phyloP scores from a whole-genome alignment of 1,140 invertebrate species.

The Drosophila micromelanica region DNA sequence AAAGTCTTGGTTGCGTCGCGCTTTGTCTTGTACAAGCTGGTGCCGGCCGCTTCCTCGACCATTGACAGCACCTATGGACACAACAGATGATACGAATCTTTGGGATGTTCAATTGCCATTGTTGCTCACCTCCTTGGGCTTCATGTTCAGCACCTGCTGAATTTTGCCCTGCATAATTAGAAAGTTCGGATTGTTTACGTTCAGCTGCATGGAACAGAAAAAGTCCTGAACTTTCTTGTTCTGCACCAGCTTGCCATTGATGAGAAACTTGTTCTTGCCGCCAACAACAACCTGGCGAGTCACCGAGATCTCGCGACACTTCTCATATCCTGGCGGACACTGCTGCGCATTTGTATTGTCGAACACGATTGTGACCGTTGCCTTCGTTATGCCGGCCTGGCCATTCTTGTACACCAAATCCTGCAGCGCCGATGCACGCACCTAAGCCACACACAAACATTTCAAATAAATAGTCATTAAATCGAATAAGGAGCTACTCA shows the following conservation, averaged over 20 bases:
- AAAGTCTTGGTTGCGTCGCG: conserved; percentile 94
- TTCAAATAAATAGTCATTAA: background rate
- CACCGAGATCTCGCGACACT: conserved; percentile 96
- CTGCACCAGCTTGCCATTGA: conserved; percentile 96
- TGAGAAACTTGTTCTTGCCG: conserved; percentile 96
- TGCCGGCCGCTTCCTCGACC: conserved; percentile 99
- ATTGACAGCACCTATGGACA: conserved; percentile 93
- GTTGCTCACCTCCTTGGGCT: conserved; percentile 93
- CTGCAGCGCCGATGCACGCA: conserved; percentile 94
- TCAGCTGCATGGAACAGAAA: conserved; percentile 98
- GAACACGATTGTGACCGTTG: conserved; percentile 98
- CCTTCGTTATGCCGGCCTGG: conserved; percentile 97
- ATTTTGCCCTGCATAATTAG: conserved; percentile 99
- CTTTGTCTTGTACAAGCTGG: conserved; percentile 98
- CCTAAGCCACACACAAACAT: conserved; percentile 85
- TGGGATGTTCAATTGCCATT: background rate
- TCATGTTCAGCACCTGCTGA: conserved; percentile 99
- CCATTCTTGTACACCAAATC: conserved; percentile 99
- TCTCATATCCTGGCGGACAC: conserved; percentile 96
- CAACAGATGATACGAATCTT: background rate
- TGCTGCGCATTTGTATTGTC: conserved; percentile 94
- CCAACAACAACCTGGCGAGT: conserved; percentile 93
- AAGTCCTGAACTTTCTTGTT: conserved; percentile 96
- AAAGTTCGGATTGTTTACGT: conserved; percentile 99
- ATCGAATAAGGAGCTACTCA: conserved; percentile 84